These are phyloP conservation scores for Arizona elegans DNA, from an alignment of 2,113 vertebrate species.

Conservation along the genomic window DNA sequence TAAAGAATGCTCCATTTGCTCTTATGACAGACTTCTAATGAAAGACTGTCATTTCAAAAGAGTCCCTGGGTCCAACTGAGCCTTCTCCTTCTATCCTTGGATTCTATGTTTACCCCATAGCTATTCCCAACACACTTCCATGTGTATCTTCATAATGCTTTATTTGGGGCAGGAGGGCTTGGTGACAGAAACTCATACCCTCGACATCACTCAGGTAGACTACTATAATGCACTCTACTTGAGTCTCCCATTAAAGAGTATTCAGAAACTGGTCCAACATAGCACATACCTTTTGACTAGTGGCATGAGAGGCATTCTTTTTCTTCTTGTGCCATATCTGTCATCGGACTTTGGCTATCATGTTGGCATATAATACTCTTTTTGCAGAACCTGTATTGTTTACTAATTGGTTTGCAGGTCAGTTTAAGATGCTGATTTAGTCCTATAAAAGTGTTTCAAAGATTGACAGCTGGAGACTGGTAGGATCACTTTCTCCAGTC, in stretches of 20 bases:
- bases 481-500: background rate
- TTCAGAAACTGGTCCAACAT: background rate
- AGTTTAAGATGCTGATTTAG: background rate
- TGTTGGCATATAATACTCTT: background rate
- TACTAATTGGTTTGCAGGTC: background rate
- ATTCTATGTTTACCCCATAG: too few species aligned
- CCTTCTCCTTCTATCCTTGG: background rate
- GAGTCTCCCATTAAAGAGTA: background rate
- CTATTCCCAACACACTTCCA: background rate
- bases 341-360: too few species aligned
- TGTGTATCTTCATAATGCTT: background rate
- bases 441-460: background rate
- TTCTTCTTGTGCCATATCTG: too few species aligned
- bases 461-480: background rate
- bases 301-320: background rate
- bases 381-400: background rate
- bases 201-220: background rate
- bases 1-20: too few species aligned
- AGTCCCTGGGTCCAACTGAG: background rate
- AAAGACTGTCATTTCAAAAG: background rate
- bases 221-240: background rate
- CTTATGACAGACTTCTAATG: background rate
- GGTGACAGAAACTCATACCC: background rate
- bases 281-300: background rate
- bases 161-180: background rate